Evolutionary conservation across 2,797 vertebrate genomes (phyloP).

Genomic region (Pipistrellus pygmaeus): DNA sequence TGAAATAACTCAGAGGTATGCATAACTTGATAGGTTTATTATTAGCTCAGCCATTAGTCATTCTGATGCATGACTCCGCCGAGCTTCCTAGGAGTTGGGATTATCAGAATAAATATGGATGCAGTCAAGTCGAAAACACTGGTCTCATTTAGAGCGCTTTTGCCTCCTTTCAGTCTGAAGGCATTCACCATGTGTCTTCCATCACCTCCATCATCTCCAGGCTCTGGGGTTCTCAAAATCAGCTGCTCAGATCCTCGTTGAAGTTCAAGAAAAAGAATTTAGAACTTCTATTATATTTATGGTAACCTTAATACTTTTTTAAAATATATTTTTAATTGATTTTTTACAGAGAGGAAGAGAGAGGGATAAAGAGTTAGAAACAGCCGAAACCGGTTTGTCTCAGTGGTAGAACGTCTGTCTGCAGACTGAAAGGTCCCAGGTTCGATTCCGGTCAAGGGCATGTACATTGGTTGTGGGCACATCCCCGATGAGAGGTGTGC

Average conservation of each 20-base stretch:
- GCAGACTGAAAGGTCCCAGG: no score
- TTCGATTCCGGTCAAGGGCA: no score
- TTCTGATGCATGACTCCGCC: neutral
- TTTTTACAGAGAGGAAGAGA: no score
- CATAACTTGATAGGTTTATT: conserved; percentile 30
- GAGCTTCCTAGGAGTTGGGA: neutral
- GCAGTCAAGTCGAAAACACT: neutral
- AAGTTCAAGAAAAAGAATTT: neutral
- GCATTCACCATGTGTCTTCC: fast-evolving
- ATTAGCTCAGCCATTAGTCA: conserved; percentile 1
- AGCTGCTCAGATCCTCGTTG: neutral
- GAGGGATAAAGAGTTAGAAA: no score
- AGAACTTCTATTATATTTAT: neutral
- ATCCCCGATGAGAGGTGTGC: no score
- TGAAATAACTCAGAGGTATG: neutral
- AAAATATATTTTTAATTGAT: no score
- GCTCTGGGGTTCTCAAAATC: neutral
- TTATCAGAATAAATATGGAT: neutral
- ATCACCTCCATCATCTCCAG: fast-evolving
- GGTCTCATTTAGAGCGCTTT: neutral
- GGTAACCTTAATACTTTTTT: neutral
- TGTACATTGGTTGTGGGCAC: no score
- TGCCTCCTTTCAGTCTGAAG: neutral
- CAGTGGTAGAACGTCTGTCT: no score
- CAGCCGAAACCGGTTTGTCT: no score